Base-by-base conservation (phyloP, 2,888 invertebrate species). In the Galerucella pusilla region DNA sequence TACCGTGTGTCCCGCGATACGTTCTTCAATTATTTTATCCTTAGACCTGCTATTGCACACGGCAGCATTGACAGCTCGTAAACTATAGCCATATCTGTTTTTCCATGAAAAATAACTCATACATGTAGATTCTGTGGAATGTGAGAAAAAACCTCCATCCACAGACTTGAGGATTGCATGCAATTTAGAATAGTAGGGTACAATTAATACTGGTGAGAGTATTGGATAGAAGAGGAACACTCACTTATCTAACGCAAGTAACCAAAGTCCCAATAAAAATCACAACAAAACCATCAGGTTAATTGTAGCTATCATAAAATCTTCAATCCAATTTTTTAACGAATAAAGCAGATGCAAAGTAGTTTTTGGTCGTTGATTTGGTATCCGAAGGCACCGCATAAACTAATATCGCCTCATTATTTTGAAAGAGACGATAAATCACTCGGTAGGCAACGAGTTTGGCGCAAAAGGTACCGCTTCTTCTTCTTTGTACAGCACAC, bases 381-480 rank as follows among this genome's bases (percentile, higher is more conserved):
- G 81, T 80, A 74, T 79, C 79, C 77, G 74, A 73, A 74, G 79
- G 70, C 75, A 82, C 80, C 78, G 46, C 83, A 81, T 81, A 83
- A 83, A 83, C 80, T 83, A 84, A 84, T 84, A 83, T 82, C 82
- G 80, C 82, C 82, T 82, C 82, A 84, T 84, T 84, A 84, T 83
- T 84, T 81, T 78, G 83, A 81, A 80, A 80, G 79, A 71, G 77
- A 76, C 75, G 75, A 84, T 84, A 84, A 84, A 84, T 84, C 84
- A 83, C 81, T 80, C 80, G 61, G 75, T 77, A 77, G 80, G 81
- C 75, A 77, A 75, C 64, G 64, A 52, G 63, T 64, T 63, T 68
- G 72, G 63, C 64, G 73, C 70, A 75, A 75, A 75, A 70, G 70
- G 52, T 45, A 65, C 69, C 74, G 74, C 74, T 45, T 64, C 68